Percentiles rank a stretch among this genome's conserved stretches.
These are phyloP conservation scores for human DNA, from an alignment of 2,113 vertebrate species.

Conservation along the genomic window DNA sequence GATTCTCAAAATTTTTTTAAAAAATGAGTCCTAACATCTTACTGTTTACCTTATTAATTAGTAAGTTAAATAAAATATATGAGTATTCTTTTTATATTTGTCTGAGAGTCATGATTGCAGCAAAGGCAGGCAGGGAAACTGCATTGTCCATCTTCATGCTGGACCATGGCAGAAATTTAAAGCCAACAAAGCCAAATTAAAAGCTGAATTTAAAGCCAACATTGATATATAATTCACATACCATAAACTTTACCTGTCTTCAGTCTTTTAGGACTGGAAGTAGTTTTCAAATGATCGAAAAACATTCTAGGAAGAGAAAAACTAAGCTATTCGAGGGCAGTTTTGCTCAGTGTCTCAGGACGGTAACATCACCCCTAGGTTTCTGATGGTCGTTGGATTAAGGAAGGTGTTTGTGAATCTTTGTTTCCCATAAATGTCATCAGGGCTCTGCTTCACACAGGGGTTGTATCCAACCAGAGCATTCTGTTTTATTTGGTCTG, in stretches of 20 bases:
- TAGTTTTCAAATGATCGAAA: background rate
- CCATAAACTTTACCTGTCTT: background rate
- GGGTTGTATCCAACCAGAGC: background rate
- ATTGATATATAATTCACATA: too few species aligned
- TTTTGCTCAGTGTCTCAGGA: background rate
- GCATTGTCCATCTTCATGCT: background rate
- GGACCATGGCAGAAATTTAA: background rate
- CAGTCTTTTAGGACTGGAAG: background rate
- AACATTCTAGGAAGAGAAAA: background rate
- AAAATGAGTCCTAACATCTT: background rate
- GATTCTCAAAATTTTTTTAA: background rate
- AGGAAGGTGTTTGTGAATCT: conserved; percentile 29
- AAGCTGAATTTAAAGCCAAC: too few species aligned
- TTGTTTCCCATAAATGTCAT: conserved; percentile 26
- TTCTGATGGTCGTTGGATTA: background rate
- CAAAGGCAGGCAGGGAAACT: background rate
- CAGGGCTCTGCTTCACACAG: background rate
- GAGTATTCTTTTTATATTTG: background rate
- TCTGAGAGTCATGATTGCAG: background rate
- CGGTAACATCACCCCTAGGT: fast-evolving
- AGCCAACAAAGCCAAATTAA: background rate
- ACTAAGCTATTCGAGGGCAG: background rate
- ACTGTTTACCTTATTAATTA: background rate
- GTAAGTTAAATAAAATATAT: conserved; percentile 18
- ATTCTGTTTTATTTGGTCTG: conserved; percentile 39